Conservation (phyloP, 2,113 vertebrate genomes). For the Proterorhinus semilunaris region DNA sequence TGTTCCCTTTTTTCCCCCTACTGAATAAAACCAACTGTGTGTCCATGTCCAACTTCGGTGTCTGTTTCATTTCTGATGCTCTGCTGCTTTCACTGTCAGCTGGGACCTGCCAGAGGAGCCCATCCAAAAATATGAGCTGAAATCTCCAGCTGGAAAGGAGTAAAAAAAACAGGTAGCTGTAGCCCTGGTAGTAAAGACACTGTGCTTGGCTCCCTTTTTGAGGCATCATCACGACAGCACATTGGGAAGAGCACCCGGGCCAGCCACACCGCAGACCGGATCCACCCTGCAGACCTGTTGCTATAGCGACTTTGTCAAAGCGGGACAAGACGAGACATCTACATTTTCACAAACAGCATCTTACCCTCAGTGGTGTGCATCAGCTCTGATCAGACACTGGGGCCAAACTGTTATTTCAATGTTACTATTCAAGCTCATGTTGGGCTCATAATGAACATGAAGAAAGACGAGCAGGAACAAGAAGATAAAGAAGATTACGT, state of each 20-base stretch:
- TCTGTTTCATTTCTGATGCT: not conserved
- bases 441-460: not conserved
- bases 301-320: constrained; percentile 67
- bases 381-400: not conserved
- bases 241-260: constrained; percentile 42
- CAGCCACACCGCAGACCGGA: constrained; percentile 43
- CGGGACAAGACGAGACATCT: constrained; percentile 31
- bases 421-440: not conserved
- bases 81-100: too few species aligned
- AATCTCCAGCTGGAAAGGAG: constrained; percentile 5
- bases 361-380: constrained; percentile 24
- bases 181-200: constrained; percentile 23
- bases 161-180: constrained; percentile 34
- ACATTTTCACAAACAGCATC: constrained; percentile 30
- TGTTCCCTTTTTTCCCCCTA: too few species aligned
- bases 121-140: constrained; percentile 5
- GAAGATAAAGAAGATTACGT: not conserved
- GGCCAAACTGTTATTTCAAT: constrained; percentile 17
- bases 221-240: constrained; percentile 39
- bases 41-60: not conserved
- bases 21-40: not conserved
- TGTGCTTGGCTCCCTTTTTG: constrained; percentile 27
- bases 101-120: not conserved
- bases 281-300: constrained; percentile 66
- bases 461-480: not conserved